Evolutionary conservation across 1,140 invertebrate genomes (phyloP).

Genomic region (Drosophila bocki): DNA sequence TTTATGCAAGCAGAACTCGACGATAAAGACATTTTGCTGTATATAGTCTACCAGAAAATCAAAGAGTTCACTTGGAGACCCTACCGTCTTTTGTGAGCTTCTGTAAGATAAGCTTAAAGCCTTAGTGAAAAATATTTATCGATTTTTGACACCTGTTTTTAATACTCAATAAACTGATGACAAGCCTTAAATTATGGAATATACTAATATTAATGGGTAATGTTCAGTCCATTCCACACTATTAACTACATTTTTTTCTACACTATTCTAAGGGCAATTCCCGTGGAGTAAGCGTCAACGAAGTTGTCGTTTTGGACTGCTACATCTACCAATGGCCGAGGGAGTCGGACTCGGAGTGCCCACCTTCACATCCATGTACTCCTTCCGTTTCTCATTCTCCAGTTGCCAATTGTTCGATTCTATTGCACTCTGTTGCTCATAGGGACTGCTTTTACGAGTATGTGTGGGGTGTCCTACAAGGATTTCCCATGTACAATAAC

Average conservation of each 20-base stretch:
- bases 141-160: no score
- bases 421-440: constrained; percentile 78
- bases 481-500: constrained; percentile 79
- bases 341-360: constrained; percentile 9
- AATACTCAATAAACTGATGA: no score
- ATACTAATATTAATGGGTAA: not conserved
- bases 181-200: no score
- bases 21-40: not conserved
- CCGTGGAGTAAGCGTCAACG: constrained; percentile 74
- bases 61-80: not conserved
- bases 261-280: constrained; percentile 50
- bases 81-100: not conserved
- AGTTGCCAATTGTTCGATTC: constrained; percentile 77
- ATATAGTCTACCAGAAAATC: not conserved
- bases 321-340: constrained; percentile 48
- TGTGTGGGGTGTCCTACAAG: constrained; percentile 53
- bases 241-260: constrained; percentile 1
- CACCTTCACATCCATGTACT: constrained; percentile 27
- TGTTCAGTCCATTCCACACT: not conserved
- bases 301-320: constrained; percentile 77
- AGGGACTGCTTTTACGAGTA: constrained; percentile 18
- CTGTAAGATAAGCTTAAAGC: not conserved
- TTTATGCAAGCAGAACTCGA: not conserved
- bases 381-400: constrained; percentile 20
- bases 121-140: not conserved